Base-by-base conservation (phyloP, 1,140 invertebrate species). In the Periplaneta americana region DNA sequence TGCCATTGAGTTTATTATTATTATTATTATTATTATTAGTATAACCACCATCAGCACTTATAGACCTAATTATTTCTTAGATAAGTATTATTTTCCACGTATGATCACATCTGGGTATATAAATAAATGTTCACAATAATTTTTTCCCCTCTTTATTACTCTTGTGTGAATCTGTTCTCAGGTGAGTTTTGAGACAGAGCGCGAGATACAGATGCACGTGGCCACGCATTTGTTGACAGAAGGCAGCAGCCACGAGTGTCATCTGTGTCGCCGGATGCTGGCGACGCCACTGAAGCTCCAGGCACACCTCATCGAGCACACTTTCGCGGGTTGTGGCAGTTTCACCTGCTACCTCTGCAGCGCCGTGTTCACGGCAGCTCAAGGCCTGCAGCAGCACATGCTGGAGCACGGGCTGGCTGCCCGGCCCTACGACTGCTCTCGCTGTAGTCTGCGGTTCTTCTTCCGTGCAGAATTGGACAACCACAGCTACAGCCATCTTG, bases 231-330 rank as follows among this genome's bases (percentile, higher is more conserved):
- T 92, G 80, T 86, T 90, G 39, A 88, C 85, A 88, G 90, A 88
- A 88, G 91, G 86, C 74, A 83, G 89, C 85, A 86, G 91, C 78
- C 89, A 91, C 78, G 93, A 95, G 84, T 97, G 96, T 86, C 91
- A 93, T 79, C 88, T 97, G 0, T 97, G 96, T 84, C 88, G 91
- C 13, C 91, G 92, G 78, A 87, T 92, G 3, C 92, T 95, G 33
- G 91, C 93, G 31, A 93, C 93, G 31, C 93, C 94, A 0, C 91
- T 93, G 13, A 94, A 96, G 83, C 91, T 98, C 2, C 97, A 98
- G 87, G 93, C 94, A 75, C 97, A 98, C 86, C 90, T 98, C 39
- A 97, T 98, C 78, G 96, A 98, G 84, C 97, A 98, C 86, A 97
- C 95, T 0, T 98, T 97, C 86, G 94, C 94, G 37, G 95, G 95